phyloP scores from a whole-genome alignment of 2,888 invertebrate species.

The Tetranychus piercei region DNA sequence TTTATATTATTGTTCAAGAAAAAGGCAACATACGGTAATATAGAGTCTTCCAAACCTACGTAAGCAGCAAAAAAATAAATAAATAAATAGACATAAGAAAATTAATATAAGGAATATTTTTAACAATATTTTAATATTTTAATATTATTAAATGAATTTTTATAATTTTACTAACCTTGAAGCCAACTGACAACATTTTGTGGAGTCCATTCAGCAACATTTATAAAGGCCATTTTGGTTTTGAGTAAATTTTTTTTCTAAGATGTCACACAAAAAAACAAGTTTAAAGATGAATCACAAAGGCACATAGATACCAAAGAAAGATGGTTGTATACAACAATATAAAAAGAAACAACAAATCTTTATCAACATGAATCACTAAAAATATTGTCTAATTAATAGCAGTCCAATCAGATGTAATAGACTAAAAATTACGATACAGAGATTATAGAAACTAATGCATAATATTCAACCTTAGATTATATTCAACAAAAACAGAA shows the following conservation, averaged over 20 bases:
- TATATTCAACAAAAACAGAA: too few relatives aligned
- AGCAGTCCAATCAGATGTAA: too few relatives aligned
- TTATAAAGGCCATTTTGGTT: slow-evolving; percentile 51
- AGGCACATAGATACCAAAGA: background rate
- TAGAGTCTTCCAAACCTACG: slow-evolving; percentile 51
- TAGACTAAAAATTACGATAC: too few relatives aligned
- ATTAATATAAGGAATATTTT: background rate
- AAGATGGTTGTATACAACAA: background rate
- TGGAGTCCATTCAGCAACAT: slow-evolving; percentile 71
- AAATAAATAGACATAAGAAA: slow-evolving; percentile 1
- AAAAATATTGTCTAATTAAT: too few relatives aligned
- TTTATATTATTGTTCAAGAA: slow-evolving; percentile 62
- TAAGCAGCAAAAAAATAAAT: slow-evolving; percentile 33
- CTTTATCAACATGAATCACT: too few relatives aligned
- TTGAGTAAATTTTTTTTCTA: background rate
- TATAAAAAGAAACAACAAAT: too few relatives aligned
- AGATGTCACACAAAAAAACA: background rate
- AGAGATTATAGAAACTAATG: too few relatives aligned
- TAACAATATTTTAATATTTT: background rate
- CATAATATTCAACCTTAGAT: too few relatives aligned
- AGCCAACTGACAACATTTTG: slow-evolving; percentile 79
- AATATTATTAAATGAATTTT: background rate
- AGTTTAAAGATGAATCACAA: background rate
- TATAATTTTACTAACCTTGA: slow-evolving; percentile 43
- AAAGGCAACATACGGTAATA: slow-evolving; percentile 57